A percentile compares a stretch with the other conserved stretches of the same genome.
phyloP scores from a whole-genome alignment of 2,797 vertebrate species.

The Thunnus albacares region DNA sequence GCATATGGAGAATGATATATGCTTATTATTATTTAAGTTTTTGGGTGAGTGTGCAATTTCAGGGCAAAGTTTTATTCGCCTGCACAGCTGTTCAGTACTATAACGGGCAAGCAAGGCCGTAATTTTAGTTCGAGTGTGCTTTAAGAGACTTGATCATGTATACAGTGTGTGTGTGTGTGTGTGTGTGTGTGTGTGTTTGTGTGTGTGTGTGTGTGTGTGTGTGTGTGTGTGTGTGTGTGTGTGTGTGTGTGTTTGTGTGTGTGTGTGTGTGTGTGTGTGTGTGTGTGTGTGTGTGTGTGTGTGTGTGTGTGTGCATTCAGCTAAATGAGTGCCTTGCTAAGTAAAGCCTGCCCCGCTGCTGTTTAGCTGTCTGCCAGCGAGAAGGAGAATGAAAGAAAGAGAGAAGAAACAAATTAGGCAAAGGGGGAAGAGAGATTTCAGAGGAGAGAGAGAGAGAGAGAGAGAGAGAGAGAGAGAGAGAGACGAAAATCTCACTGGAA shows the following conservation, averaged over 20 bases:
- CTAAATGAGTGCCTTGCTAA: constrained; percentile 48
- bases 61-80: constrained; percentile 49
- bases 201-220: constrained; percentile 23
- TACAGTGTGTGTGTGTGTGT: not conserved
- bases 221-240: not conserved
- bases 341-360: constrained; percentile 37
- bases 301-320: constrained; percentile 4
- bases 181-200: constrained; percentile 3
- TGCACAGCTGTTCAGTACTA: constrained; percentile 50
- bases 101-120: constrained; percentile 21
- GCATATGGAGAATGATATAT: constrained; percentile 38
- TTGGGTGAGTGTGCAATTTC: constrained; percentile 35
- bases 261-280: too few species aligned
- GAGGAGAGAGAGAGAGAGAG: not conserved
- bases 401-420: constrained; percentile 23
- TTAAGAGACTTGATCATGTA: constrained; percentile 27
- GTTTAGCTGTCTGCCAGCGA: constrained; percentile 31
- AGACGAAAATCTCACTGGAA: constrained; percentile 16
- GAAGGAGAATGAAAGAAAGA: constrained; percentile 1
- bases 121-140: constrained; percentile 34
- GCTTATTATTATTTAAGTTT: constrained; percentile 58
- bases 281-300: too few species aligned
- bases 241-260: too few species aligned
- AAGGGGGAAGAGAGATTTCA: constrained; percentile 22
- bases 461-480: not conserved